Evolutionary conservation across 2,113 vertebrate species (phyloP).

Genomic region (Polypterus senegalus): DNA sequence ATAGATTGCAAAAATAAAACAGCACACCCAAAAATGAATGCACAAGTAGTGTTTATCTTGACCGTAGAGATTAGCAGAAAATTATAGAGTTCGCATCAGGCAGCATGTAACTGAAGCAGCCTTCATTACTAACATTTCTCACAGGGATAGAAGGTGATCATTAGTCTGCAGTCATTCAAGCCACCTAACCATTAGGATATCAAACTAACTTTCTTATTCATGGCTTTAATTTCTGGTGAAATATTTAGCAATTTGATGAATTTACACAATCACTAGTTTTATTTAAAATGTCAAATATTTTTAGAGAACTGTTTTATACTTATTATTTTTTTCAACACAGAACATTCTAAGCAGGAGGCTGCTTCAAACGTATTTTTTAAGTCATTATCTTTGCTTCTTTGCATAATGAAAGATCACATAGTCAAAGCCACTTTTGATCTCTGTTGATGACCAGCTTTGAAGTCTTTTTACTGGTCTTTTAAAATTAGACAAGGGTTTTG

Average conservation of each 20-base stretch:
- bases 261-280: slow-evolving; percentile 14
- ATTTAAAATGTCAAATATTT: slow-evolving; percentile 9
- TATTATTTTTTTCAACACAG: too few relatives aligned
- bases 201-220: slow-evolving; percentile 26
- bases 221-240: slow-evolving; percentile 19
- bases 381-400: too few relatives aligned
- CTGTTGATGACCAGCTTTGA: too few relatives aligned
- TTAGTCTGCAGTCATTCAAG: slow-evolving; percentile 15
- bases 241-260: slow-evolving; percentile 13
- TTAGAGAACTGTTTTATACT: not conserved
- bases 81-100: not conserved
- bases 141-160: slow-evolving; percentile 8
- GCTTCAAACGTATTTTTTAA: too few relatives aligned
- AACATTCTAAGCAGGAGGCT: too few relatives aligned
- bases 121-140: slow-evolving; percentile 3
- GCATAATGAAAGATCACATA: too few relatives aligned
- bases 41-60: slow-evolving; percentile 4
- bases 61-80: not conserved
- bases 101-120: not conserved
- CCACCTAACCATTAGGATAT: slow-evolving; percentile 22
- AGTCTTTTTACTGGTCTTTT: too few relatives aligned
- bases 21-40: not conserved
- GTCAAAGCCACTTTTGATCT: too few relatives aligned
- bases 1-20: not conserved
- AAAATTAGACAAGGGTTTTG: too few relatives aligned